A percentile compares a stretch with the other conserved stretches of the same genome.
These are phyloP conservation scores for Dicrurus megarhynchus DNA, from an alignment of 2,113 vertebrate genomes.

Conservation along the genomic window DNA sequence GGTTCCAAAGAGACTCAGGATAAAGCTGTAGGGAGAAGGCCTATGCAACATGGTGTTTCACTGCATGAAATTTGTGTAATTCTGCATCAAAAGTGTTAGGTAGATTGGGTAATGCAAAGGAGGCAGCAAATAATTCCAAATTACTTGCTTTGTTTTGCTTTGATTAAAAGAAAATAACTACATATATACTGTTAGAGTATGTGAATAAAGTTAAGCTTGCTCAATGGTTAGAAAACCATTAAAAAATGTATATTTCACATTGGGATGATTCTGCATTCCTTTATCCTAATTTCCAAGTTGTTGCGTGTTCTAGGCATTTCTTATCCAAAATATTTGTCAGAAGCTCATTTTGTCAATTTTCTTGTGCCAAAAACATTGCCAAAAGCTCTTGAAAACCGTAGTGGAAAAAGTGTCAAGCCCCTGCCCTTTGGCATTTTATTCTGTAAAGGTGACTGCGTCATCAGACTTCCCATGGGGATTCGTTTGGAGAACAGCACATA, in stretches of 20 bases:
- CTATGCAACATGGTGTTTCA: neutral
- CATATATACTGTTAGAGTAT: neutral
- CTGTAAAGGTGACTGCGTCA: constrained; percentile 29
- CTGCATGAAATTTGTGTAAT: neutral
- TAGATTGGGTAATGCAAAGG: neutral
- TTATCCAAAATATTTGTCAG: neutral
- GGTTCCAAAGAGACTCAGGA: neutral
- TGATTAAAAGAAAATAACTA: neutral
- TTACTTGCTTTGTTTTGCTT: neutral
- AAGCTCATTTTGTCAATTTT: neutral
- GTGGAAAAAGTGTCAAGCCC: neutral
- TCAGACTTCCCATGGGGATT: neutral
- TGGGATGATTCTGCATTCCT: neutral
- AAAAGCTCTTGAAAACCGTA: neutral
- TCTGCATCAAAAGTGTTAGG: neutral
- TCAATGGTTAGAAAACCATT: neutral
- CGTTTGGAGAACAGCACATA: neutral
- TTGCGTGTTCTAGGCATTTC: neutral
- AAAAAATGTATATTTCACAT: neutral
- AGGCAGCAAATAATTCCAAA: neutral
- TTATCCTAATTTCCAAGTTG: neutral
- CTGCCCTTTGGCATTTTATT: neutral
- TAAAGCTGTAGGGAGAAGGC: neutral
- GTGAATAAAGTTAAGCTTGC: neutral
- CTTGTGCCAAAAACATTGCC: neutral